Conservation (phyloP, 2,888 invertebrate species). For the Nyleta sp. region DNA sequence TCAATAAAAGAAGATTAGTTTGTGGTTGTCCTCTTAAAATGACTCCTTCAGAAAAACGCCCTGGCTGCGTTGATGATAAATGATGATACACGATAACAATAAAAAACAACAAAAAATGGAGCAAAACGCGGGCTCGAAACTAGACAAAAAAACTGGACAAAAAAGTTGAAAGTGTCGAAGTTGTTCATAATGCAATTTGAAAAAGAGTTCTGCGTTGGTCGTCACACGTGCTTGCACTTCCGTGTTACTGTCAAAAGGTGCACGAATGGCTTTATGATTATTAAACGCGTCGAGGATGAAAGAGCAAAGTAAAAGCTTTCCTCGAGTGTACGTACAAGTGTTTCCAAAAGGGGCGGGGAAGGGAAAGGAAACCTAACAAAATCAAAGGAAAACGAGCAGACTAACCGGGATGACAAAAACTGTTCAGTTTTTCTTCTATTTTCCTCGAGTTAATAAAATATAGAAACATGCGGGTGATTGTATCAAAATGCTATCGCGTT, state of each 20-base stretch:
- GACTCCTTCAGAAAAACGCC: no score
- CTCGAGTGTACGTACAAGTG: slow-evolving; percentile 36
- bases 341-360: not conserved
- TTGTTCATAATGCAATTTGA: no score
- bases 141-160: no score
- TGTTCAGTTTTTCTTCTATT: not conserved
- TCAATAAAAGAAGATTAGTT: no score
- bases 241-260: slow-evolving; percentile 31
- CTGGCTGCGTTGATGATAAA: no score
- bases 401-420: slow-evolving; percentile 10
- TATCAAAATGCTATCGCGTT: slow-evolving; percentile 31
- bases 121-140: no score
- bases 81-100: no score
- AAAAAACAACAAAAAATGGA: no score
- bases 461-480: not conserved
- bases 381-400: slow-evolving; percentile 28
- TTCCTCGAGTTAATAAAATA: slow-evolving; percentile 13
- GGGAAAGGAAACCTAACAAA: slow-evolving; percentile 18
- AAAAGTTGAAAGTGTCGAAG: no score
- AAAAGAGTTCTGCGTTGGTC: no score
- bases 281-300: slow-evolving; percentile 50
- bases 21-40: no score
- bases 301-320: slow-evolving; percentile 55
- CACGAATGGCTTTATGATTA: slow-evolving; percentile 49
- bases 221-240: slow-evolving; percentile 34